These are phyloP conservation scores for Cryptocephalus moraei DNA, from an alignment of 2,888 invertebrate species.

Conservation along the genomic window DNA sequence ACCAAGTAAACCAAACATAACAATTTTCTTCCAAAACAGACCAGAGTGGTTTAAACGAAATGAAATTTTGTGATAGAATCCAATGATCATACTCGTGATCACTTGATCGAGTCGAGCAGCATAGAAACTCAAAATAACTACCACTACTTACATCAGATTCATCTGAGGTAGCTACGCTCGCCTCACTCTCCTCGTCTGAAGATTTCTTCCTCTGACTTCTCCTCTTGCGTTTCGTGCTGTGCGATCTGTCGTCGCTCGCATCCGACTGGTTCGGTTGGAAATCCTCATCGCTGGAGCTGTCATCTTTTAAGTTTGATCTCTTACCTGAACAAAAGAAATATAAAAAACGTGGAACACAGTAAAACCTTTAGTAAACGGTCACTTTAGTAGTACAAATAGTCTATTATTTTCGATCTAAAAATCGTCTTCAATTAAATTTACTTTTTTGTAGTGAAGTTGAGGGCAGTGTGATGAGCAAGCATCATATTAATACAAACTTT, in stretches of 20 bases:
- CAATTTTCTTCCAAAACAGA: no score
- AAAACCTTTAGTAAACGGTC: no score
- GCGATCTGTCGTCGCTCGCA: conserved; percentile 31
- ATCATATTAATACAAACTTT: no score
- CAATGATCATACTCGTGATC: no score
- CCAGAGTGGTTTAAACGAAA: background rate
- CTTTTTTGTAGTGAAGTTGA: no score
- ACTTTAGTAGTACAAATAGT: no score
- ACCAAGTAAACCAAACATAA: no score
- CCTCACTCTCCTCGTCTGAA: conserved; percentile 25
- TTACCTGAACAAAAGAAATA: conserved; percentile 20
- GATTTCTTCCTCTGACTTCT: conserved; percentile 22
- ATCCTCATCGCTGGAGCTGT: conserved; percentile 37
- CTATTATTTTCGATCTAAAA: no score
- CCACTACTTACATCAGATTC: conserved; percentile 25
- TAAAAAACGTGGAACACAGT: no score
- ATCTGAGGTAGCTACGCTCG: conserved; percentile 28
- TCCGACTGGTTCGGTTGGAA: conserved; percentile 32
- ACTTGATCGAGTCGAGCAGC: background rate
- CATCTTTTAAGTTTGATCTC: conserved; percentile 37
- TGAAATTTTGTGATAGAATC: no score
- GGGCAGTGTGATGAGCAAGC: no score
- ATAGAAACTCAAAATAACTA: background rate
- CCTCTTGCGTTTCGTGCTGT: conserved; percentile 27
- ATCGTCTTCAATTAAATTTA: no score